Percentiles rank a stretch among this genome's conserved stretches.
Evolutionary conservation across 2,888 invertebrate species (phyloP).

Genomic region (Melanchra persicariae): DNA sequence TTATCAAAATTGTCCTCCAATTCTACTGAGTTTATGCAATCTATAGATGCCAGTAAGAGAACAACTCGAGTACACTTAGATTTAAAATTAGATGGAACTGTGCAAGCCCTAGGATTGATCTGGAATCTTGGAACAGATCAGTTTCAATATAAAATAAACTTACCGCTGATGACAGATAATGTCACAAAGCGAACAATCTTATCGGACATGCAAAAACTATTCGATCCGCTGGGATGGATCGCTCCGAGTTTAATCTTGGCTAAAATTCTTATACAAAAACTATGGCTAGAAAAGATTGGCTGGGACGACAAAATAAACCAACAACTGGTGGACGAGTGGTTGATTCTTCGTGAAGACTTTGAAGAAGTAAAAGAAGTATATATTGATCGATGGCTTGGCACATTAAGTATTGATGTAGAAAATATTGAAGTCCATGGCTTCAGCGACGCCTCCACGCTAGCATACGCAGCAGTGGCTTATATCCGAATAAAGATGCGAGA

Average conservation of each 20-base stretch:
- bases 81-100: background rate
- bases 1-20: conserved; percentile 10
- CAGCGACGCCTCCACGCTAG: background rate
- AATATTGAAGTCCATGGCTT: conserved; percentile 3
- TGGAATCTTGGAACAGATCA: too few relatives aligned
- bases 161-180: too few relatives aligned
- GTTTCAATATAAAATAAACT: too few relatives aligned
- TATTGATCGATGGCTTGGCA: conserved; percentile 4
- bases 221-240: too few relatives aligned
- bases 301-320: background rate
- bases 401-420: background rate
- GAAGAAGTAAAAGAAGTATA: conserved; percentile 1
- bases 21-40: background rate
- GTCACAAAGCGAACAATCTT: too few relatives aligned
- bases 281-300: background rate
- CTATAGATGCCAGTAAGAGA: conserved; percentile 19
- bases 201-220: too few relatives aligned
- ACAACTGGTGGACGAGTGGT: background rate
- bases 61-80: background rate
- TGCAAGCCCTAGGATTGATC: too few relatives aligned
- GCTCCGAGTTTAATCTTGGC: too few relatives aligned
- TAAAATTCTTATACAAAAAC: background rate
- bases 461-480: too few relatives aligned
- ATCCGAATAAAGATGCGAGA: too few relatives aligned
- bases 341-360: background rate